Base-by-base conservation (phyloP, 2,888 invertebrate genomes). In the Meloe dianella region DNA sequence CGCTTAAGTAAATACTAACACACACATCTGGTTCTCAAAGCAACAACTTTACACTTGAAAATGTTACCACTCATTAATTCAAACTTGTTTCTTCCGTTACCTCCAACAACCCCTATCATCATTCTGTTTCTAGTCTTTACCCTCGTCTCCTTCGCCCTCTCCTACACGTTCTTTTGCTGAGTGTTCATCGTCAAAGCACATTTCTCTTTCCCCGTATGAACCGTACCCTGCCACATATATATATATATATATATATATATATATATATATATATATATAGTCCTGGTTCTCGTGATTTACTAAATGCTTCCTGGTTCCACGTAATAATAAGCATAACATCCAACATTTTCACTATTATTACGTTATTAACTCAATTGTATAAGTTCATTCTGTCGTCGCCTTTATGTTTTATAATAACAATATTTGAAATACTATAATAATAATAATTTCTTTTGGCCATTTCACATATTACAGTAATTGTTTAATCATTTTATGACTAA, bases 31-130 rank as follows among this genome's bases (percentile, higher is more conserved):
- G 75, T 76, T 75, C 73, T 76, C 75, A 77, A 74, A 76, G 75
- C 77, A 72, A 74, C 78, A 78, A 79, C 79, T 79, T 77, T 77
- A 75, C 79, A 78, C 78, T 77, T 76, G 77, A 77, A 79, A 78
- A 78, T 79, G 79, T 78, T 77, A 78, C 77, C 78, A 78, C 77
- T 78, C 77, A 77, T 79, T 79, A 79, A 79, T 79, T 79, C 78
- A 78, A 74, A 74, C 77, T 75, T 75, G 75, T 77, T 78, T 75
- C 75, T 69, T 68, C 69, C 64, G 65, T 63, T 41, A 60, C 61
- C 64, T 58, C 35, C 56, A 57, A 63, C 57, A 54, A 58, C 54
- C 47, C 62, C 62, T n/a, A 35, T 35, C 54, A 32, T 56, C 56
- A 32, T 62, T 56, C 54, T 54, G 54, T 54, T 54, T 54, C 54